Base-by-base conservation (phyloP, 2,888 invertebrate species). In the Drosophila macrospina region DNA sequence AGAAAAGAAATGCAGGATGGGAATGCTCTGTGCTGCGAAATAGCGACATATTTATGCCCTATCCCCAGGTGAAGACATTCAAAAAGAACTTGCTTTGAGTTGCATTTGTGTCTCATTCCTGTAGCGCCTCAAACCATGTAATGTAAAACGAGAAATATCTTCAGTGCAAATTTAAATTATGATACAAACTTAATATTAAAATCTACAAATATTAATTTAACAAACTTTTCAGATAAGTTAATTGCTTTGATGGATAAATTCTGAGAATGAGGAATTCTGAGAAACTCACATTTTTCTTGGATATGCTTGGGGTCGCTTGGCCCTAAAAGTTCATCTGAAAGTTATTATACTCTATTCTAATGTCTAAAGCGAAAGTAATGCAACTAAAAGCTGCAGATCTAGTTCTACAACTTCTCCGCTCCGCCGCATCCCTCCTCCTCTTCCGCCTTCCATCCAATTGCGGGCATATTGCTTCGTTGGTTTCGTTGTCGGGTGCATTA, bases 401-500 rank as follows among this genome's bases (percentile, higher is more conserved):
- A 55, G 37, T 50, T 57, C 47, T 24, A 16, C 16, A 42, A 37
- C 42, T 28, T 36, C 20, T 34, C 36, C 39, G 11, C 5, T 13
- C 52, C 44, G 32, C 13, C 30, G 2, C 42, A 51, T n/a, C n/a
- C 45, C 15, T n/a, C 15, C 11, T n/a, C 42, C 36, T 13, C 10
- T 6, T 26, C 6, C 15, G 45, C 26, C 13, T 15, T 26, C 6
- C 11, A 16, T 28, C 37, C 67, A 48, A 15, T 64, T 45, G 57
- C 37, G 28, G 65, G 72, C 81, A 71, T 67, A 76, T 83, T 80
- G 80, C 86, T 74, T 64, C 66, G 69, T 45, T 72, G 63, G 32
- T 36, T 65, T 45, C 64, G 67, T 70, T 68, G 74, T 41, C 37
- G 75, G 78, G 73, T 88, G 86, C 88, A 85, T 85, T 85, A 86